phyloP scores from a whole-genome alignment of 2,888 invertebrate species.

The Mactromeris polynyma region DNA sequence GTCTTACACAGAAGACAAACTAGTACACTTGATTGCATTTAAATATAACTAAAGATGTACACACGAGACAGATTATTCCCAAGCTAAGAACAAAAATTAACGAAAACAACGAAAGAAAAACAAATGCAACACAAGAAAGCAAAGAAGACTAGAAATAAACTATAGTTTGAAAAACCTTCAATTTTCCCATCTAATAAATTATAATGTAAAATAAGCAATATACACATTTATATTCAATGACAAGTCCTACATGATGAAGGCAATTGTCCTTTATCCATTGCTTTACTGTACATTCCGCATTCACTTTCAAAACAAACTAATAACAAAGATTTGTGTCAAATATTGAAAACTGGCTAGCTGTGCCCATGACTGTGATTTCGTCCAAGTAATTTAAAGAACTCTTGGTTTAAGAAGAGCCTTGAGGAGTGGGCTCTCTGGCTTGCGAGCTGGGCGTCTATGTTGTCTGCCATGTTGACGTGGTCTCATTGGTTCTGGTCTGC shows the following conservation, averaged over 20 bases:
- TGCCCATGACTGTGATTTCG: not conserved
- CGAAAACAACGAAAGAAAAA: not conserved
- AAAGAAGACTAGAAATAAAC: not conserved
- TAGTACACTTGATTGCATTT: not conserved
- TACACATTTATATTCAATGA: not conserved
- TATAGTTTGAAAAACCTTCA: not conserved
- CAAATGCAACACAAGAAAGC: slow-evolving; percentile 6
- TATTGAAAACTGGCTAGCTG: slow-evolving; percentile 15
- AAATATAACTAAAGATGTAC: not conserved
- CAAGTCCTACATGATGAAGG: not conserved
- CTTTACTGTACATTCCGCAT: not conserved
- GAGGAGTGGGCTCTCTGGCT: slow-evolving; percentile 22
- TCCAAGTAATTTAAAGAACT: slow-evolving; percentile 22
- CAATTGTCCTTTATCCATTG: not conserved
- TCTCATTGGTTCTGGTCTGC: not conserved
- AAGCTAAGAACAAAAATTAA: not conserved
- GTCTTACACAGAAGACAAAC: not conserved
- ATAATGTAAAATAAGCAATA: not conserved
- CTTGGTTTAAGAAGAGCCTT: slow-evolving; percentile 32
- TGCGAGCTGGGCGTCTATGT: not conserved
- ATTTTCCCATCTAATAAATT: not conserved
- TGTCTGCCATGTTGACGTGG: slow-evolving; percentile 18
- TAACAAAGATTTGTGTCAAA: slow-evolving; percentile 15
- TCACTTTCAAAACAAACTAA: not conserved
- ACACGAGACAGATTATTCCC: not conserved